phyloP scores from a whole-genome alignment of 2,888 invertebrate genomes.

The Eupithecia insigniata region DNA sequence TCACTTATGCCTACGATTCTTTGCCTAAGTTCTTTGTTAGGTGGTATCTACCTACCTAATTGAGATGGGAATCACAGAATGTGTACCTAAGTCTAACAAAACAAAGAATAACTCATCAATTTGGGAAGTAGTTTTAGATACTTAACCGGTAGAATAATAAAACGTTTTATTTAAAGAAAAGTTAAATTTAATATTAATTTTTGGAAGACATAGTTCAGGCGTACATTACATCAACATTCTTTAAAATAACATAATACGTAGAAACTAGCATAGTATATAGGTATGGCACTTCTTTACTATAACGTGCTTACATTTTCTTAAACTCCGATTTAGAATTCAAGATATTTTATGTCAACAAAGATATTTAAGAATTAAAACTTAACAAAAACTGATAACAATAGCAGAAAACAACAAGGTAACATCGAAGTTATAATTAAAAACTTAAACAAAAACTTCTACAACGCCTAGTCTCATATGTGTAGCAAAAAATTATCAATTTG shows the following conservation, averaged over 20 bases:
- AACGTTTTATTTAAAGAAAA: background rate
- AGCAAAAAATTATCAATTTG: no score
- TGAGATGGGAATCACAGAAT: background rate
- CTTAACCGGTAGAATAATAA: background rate
- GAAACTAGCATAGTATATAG: constrained; percentile 8
- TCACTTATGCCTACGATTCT: constrained; percentile 19
- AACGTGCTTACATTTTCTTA: background rate
- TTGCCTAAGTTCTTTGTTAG: constrained; percentile 16
- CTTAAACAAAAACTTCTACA: no score
- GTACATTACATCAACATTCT: constrained; percentile 23
- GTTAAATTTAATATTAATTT: constrained; percentile 19
- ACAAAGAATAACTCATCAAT: background rate
- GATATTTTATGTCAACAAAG: no score
- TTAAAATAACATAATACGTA: constrained; percentile 3
- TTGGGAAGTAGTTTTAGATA: background rate
- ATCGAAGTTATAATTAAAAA: no score
- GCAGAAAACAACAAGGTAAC: no score
- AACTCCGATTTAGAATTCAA: no score
- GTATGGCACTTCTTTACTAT: constrained; percentile 30
- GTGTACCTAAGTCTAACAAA: background rate
- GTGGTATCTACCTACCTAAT: constrained; percentile 2
- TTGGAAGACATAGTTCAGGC: constrained; percentile 52
- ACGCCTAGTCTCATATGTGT: no score
- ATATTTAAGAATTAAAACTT: no score
- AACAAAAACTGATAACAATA: no score